Evolutionary conservation across 2,113 vertebrate species (phyloP).

Genomic region (Tringa solitaria): DNA sequence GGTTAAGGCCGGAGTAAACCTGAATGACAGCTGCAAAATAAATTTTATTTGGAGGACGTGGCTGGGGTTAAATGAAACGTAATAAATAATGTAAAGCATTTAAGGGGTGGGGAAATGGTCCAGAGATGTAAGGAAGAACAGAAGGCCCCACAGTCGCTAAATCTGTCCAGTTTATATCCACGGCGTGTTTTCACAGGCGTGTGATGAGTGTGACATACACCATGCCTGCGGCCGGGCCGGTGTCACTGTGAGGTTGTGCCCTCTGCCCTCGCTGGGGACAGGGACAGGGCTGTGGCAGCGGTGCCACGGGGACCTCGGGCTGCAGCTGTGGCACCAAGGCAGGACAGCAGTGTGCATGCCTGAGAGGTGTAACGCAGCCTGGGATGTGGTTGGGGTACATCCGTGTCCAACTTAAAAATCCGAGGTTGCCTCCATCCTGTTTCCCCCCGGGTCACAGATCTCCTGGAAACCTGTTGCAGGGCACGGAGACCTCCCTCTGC

Average conservation of each 20-base stretch:
- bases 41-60: slow-evolving; percentile 76
- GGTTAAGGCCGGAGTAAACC: slow-evolving; percentile 75
- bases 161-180: neutral
- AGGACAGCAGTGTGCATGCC: fast-evolving
- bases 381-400: fast-evolving
- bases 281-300: neutral
- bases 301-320: neutral
- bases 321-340: neutral
- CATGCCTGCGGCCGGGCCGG: neutral
- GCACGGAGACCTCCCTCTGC: neutral
- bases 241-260: neutral
- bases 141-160: neutral
- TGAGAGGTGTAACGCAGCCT: fast-evolving
- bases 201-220: neutral
- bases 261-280: neutral
- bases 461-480: neutral
- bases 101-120: slow-evolving; percentile 44
- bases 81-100: slow-evolving; percentile 72
- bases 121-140: slow-evolving; percentile 19
- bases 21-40: slow-evolving; percentile 77
- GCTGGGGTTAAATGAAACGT: slow-evolving; percentile 74
- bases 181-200: fast-evolving
- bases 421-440: fast-evolving
- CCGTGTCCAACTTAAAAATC: fast-evolving
- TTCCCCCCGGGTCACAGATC: neutral